phyloP scores from a whole-genome alignment of 2,888 invertebrate genomes.

The Pelosia muscerda region DNA sequence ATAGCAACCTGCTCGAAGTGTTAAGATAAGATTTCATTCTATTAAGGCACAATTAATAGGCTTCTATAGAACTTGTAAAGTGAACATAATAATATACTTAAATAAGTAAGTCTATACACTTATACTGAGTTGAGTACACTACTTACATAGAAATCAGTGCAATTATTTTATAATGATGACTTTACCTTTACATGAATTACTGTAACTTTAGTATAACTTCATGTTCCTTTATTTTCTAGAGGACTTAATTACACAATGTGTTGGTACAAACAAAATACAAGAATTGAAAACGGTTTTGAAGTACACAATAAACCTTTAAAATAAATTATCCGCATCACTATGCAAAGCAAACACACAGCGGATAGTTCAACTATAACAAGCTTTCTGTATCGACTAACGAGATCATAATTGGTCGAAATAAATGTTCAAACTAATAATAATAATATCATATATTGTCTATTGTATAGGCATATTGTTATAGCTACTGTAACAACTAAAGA shows the following conservation, averaged over 20 bases:
- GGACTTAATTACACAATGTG: not conserved
- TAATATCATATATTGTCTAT: not conserved
- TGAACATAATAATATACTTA: no score
- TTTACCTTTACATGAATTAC: not conserved
- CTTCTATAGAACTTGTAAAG: no score
- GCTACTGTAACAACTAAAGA: not conserved
- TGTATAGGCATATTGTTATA: not conserved
- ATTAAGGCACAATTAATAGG: no score
- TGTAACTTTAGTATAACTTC: not conserved
- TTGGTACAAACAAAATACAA: no score
- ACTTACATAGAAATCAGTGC: no score
- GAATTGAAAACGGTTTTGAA: no score
- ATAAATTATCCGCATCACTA: not conserved
- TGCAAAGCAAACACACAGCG: not conserved
- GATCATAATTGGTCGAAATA: not conserved
- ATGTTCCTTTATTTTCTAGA: not conserved
- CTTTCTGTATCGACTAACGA: not conserved
- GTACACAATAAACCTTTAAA: not conserved
- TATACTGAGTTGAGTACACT: no score
- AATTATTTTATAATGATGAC: not conserved
- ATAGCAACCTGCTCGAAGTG: no score
- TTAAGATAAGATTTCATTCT: no score
- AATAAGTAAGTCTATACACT: no score
- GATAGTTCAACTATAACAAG: not conserved
- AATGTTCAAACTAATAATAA: not conserved